Evolutionary conservation across 1,140 invertebrate species (phyloP).

Genomic region (Bombus impatiens): DNA sequence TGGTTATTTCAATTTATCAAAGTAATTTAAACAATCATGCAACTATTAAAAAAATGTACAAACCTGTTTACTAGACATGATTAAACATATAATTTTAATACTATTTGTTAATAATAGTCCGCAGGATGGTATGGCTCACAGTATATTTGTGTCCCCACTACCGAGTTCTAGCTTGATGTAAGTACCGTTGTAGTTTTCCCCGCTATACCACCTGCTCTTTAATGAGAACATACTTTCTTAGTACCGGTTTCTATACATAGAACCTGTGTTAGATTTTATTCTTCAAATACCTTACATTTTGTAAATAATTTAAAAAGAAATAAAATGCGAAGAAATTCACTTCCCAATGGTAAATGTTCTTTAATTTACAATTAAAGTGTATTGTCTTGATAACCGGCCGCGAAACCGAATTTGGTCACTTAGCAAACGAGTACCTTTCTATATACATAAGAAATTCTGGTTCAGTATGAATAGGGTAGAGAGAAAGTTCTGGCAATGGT

Average conservation of each 20-base stretch:
- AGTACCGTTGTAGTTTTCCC: slow-evolving; percentile 43
- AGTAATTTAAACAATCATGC: background rate
- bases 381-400: background rate
- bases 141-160: background rate
- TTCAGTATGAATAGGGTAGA: background rate
- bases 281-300: background rate
- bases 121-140: too few species aligned
- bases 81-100: slow-evolving; percentile 7
- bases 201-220: background rate
- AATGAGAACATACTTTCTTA: slow-evolving; percentile 10
- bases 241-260: slow-evolving; percentile 40
- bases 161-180: background rate
- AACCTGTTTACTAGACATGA: slow-evolving; percentile 60
- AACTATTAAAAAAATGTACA: background rate
- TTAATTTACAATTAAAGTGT: background rate
- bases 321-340: background rate
- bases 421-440: background rate
- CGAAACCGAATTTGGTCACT: background rate
- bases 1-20: background rate
- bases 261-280: background rate
- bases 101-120: background rate
- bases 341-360: background rate
- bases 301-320: background rate
- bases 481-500: too few species aligned
- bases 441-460: background rate